Evolutionary conservation across 2,888 invertebrate species (phyloP), one percentile per base, ranked within the genome.

Genomic region (Drosophila histrio): DNA sequence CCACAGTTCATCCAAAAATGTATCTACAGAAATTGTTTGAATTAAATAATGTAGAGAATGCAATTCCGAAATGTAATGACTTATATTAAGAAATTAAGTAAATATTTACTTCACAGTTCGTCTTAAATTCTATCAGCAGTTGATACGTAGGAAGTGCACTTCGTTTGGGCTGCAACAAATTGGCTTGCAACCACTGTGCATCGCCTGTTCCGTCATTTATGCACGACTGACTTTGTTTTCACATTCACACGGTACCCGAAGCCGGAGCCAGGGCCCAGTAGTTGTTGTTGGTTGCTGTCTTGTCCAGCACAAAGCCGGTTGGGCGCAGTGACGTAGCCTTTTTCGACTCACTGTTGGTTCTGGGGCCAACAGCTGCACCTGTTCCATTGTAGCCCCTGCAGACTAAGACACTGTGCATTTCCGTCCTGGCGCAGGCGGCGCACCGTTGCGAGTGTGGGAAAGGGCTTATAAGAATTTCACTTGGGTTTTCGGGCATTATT

Each of bases 181-280:
- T 6, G 19, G 0, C 19, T 28, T 50, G 2, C 3, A 50, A 66
- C 88, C 88, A 83, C 61, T 73, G 80, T 83, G 66, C 74, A 71
- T 67, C 44, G 81, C 68, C 80, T 77, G 75, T 75, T 80, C 77
- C 77, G 72, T 87, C 87, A 87, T 82, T 88, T 88, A 84, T 88
- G 84, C 88, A 88, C 87, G 88, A 88, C 87, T 84, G 84, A 84
- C 84, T 84, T 83, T 83, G 84, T 88, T 84, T 88, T 87, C 70
- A 84, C 84, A 88, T 84, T 84, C 84, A 84, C 84, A 84, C 84
- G 84, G 88, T 88, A 84, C 73, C 78, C 88, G 72, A 74, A 75
- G 79, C 38, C 66, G 57, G 38, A 65, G 75, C 76, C 79, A 43
- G 43, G 17, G 75, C 86, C 85, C 79, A 82, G 79, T 87, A 69